These are phyloP conservation scores for Myotis davidii DNA, from an alignment of 2,113 vertebrate genomes.

Conservation along the genomic window DNA sequence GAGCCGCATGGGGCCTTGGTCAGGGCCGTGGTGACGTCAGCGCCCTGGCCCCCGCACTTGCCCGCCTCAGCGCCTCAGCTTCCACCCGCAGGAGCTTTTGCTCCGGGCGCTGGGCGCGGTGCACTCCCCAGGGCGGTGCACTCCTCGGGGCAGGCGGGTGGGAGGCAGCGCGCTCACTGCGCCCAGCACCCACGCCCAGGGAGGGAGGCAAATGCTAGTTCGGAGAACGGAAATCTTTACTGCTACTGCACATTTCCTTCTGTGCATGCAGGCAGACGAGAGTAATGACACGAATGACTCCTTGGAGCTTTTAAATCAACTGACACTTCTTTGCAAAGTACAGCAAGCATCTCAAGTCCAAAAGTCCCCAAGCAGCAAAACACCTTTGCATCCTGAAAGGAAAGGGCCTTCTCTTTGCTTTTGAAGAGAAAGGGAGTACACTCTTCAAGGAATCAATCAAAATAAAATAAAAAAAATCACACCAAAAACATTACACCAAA, in stretches of 20 bases:
- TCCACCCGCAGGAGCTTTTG: background rate
- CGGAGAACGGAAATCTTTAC: background rate
- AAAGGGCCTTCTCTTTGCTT: slow-evolving; percentile 41
- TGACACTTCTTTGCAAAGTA: slow-evolving; percentile 46
- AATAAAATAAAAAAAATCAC: background rate
- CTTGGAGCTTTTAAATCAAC: slow-evolving; percentile 51
- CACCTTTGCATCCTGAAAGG: background rate
- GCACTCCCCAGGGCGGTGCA: background rate
- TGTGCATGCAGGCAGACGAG: background rate
- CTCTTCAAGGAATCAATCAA: background rate
- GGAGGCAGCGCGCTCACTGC: background rate
- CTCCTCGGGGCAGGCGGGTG: background rate
- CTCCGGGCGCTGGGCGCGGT: background rate
- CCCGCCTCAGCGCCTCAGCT: background rate
- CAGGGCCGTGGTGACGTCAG: slow-evolving; percentile 36
- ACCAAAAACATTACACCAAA: background rate
- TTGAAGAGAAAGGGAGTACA: slow-evolving; percentile 1
- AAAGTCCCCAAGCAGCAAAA: slow-evolving; percentile 41
- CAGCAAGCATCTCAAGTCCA: background rate
- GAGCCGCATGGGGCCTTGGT: background rate
- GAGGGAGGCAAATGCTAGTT: background rate
- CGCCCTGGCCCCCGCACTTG: background rate
- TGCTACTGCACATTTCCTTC: background rate
- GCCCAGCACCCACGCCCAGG: background rate
- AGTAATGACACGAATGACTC: background rate